Evolutionary conservation across 2,113 vertebrate species (phyloP).

Genomic region (Oryzias celebensis): DNA sequence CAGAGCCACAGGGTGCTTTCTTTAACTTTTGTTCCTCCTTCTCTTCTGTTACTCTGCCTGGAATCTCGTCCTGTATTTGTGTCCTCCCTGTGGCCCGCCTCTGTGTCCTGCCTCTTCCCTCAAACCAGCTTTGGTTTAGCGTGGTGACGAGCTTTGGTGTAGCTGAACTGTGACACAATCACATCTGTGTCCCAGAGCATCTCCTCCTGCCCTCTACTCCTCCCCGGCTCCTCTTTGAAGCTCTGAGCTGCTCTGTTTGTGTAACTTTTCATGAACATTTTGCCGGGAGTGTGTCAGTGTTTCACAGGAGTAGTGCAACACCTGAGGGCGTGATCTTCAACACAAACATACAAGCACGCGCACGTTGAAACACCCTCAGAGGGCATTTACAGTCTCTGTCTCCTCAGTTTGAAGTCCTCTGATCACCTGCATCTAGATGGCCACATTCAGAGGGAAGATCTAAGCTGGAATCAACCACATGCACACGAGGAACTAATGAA

Average conservation of each 20-base stretch:
- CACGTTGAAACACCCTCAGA: too few species aligned
- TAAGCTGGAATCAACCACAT: too few species aligned
- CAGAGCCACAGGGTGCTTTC: not conserved
- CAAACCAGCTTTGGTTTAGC: constrained; percentile 3
- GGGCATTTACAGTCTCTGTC: too few species aligned
- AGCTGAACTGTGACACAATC: constrained; percentile 16
- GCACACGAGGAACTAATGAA: too few species aligned
- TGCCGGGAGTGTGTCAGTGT: too few species aligned
- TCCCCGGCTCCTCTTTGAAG: not conserved
- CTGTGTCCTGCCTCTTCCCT: constrained; percentile 5
- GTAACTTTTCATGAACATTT: not conserved
- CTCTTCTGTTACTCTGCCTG: not conserved
- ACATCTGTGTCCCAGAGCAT: not conserved
- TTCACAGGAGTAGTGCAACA: too few species aligned
- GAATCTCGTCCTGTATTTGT: not conserved
- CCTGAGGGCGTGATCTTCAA: too few species aligned
- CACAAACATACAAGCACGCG: too few species aligned
- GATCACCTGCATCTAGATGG: too few species aligned
- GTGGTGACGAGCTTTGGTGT: constrained; percentile 5
- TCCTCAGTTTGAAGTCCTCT: too few species aligned
- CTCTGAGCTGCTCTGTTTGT: not conserved
- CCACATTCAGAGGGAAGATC: too few species aligned
- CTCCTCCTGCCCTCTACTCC: not conserved
- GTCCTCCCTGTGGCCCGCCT: not conserved
- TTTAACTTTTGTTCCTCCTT: not conserved